Percentiles rank a stretch among this genome's conserved stretches.
Evolutionary conservation across 2,888 invertebrate species (phyloP).

Genomic region (Eupsilia transversa): DNA sequence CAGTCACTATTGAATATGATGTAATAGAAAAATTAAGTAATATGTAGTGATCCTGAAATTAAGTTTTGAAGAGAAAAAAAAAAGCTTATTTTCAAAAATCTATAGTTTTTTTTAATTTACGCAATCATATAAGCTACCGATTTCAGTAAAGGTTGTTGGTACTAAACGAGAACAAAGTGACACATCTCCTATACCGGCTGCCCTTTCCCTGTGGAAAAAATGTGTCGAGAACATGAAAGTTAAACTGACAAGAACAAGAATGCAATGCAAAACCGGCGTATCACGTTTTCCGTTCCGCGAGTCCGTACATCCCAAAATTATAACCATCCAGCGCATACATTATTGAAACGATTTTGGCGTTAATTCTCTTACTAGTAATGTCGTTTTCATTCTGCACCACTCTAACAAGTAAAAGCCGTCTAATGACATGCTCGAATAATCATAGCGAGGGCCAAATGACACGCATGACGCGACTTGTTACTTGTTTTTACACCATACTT

Average conservation of each 20-base stretch:
- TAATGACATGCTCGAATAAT: slow-evolving; percentile 80
- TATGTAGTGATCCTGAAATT: neutral
- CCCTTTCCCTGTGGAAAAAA: neutral
- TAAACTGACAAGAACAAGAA: slow-evolving; percentile 11
- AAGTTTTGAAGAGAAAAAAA: too few species aligned
- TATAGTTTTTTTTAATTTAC: neutral
- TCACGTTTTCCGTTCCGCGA: slow-evolving; percentile 27
- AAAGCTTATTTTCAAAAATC: neutral
- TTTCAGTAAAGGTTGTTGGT: neutral
- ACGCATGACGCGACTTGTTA: slow-evolving; percentile 74
- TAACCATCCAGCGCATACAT: slow-evolving; percentile 64
- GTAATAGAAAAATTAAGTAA: too few species aligned
- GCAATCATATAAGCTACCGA: too few species aligned
- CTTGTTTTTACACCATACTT: slow-evolving; percentile 79
- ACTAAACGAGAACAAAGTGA: neutral
- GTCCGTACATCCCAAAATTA: slow-evolving; percentile 50
- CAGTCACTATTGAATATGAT: neutral
- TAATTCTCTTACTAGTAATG: slow-evolving; percentile 70
- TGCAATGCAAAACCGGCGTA: neutral
- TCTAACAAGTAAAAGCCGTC: slow-evolving; percentile 72
- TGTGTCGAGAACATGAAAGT: neutral
- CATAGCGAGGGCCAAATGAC: slow-evolving; percentile 75
- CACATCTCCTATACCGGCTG: neutral
- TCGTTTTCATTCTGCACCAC: slow-evolving; percentile 71
- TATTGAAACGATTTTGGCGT: slow-evolving; percentile 71